Conservation (phyloP, 2,113 vertebrate species). For the Mesoclemmys tuberculata region DNA sequence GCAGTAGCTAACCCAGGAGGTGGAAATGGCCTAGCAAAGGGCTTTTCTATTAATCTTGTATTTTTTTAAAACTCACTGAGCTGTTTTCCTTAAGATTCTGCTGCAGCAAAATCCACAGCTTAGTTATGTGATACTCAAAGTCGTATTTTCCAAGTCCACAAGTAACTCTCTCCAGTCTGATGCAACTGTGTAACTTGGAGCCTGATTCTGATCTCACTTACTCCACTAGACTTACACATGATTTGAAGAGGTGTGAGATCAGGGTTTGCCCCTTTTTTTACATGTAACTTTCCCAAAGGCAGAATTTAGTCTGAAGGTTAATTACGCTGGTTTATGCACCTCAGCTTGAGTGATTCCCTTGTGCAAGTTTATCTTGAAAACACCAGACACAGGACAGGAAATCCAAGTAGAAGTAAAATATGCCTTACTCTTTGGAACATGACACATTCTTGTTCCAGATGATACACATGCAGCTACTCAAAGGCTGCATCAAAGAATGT, state of each 20-base stretch:
- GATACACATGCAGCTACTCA: constrained; percentile 22
- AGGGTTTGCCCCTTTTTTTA: neutral
- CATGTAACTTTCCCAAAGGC: accelerated
- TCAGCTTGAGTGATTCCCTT: neutral
- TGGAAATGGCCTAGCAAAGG: neutral
- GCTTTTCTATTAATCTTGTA: neutral
- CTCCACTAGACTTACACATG: neutral
- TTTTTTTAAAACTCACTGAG: neutral
- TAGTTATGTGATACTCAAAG: neutral
- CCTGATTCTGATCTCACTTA: neutral
- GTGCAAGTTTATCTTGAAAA: constrained; percentile 22
- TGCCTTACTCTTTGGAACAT: neutral
- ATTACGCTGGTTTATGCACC: neutral
- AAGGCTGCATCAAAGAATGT: constrained; percentile 11
- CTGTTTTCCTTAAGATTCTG: neutral
- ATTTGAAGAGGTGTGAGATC: neutral
- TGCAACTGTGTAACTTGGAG: neutral
- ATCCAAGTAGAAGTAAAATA: neutral
- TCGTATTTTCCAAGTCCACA: neutral
- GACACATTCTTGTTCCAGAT: constrained; percentile 19
- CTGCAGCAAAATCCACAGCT: neutral
- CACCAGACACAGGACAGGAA: neutral
- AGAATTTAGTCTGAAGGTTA: neutral
- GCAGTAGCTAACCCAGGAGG: neutral
- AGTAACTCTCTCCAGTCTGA: neutral